phyloP scores from a whole-genome alignment of 2,797 vertebrate genomes.

The Acrossocheilus wenchowensis region DNA sequence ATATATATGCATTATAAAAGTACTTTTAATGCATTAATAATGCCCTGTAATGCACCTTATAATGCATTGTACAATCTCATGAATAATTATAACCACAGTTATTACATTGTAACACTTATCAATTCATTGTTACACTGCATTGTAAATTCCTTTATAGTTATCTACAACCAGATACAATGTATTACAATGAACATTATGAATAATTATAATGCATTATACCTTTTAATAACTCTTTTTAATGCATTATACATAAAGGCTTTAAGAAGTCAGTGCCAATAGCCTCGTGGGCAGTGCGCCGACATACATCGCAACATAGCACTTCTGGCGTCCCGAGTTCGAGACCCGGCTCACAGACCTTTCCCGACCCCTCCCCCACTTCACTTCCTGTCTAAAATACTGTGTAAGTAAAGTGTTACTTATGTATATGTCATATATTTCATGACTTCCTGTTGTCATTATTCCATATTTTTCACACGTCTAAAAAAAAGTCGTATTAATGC shows the following conservation, averaged over 20 bases:
- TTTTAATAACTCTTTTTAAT: background rate
- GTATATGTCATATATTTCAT: background rate
- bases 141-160: background rate
- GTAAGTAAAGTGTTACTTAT: no score
- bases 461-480: conserved; percentile 59
- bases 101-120: no score
- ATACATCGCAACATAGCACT: background rate
- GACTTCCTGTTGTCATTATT: conserved; percentile 34
- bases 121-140: no score
- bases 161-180: background rate
- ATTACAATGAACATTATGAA: background rate
- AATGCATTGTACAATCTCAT: no score
- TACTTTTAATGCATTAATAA: no score
- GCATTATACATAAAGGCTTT: background rate
- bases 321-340: background rate
- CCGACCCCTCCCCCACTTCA: no score
- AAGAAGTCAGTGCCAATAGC: background rate
- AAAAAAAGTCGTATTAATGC: conserved; percentile 53
- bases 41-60: no score
- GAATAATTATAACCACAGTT: no score
- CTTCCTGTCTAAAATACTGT: no score
- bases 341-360: no score
- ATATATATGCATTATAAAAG: no score
- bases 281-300: background rate
- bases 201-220: background rate